Evolutionary conservation across 2,888 invertebrate species (phyloP), one percentile per base, ranked within the genome.

Genomic region (Lasioglossum lativentre): DNA sequence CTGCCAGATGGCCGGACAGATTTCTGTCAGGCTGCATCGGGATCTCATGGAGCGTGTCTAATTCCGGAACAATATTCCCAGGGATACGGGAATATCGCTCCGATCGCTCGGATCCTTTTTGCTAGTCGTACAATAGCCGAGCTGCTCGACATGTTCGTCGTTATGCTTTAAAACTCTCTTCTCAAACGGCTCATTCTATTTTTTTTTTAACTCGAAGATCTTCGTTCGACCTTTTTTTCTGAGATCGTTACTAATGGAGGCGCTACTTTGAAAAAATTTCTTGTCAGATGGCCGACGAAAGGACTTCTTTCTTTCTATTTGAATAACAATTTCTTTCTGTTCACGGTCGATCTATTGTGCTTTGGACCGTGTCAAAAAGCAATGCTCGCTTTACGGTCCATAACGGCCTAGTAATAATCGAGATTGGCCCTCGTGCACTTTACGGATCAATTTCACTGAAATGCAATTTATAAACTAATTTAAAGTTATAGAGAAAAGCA

Each of bases 1-100:
- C 76, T 80, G 85, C 88, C 88, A 91, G 88, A 88, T 90, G 89
- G 88, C 82, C 84, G 76, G 80, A 56, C 81, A 83, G 83, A 82
- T 80, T 70, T 83, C 75, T 52, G 75, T 78, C 80, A 56, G 75
- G 70, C 59, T 75, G 72, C 45, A 84, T 75, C 77, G 56, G 34
- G 82, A 70, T 85, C 86, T 82, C 76, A 75, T 74, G 86, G 63
- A 78, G 72, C 88, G 88, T 86, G 78, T 80, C 87, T 90, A 90
- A 90, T 87, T 73, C 78, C 52, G 56, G 73, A 82, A 88, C 83
- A 34, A 83, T 80, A 73, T 89, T 86, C 80, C 40, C 70, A 23
- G 12, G 66, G 14, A 78, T 40, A 52, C 66, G 30, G 34, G 38
- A 63, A 83, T 71, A 56, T 78, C 52, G 23, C 23, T 23, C 5